Evolutionary conservation across 2,113 vertebrate species (phyloP).

Genomic region (Upupa epops): DNA sequence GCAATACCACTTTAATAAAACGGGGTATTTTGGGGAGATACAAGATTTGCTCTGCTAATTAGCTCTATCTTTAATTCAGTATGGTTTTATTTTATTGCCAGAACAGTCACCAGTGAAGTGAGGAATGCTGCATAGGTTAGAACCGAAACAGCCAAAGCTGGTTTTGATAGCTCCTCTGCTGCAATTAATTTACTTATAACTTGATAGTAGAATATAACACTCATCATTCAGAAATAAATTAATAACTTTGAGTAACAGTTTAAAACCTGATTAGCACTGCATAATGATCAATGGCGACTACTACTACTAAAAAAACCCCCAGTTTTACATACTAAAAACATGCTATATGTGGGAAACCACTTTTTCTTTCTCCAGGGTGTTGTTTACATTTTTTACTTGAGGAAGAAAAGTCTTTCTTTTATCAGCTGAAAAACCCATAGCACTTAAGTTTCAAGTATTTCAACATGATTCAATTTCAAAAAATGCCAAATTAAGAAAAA

Average conservation of each 20-base stretch:
- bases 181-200: too few relatives aligned
- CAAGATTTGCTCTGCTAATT: too few relatives aligned
- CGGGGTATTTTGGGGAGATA: too few relatives aligned
- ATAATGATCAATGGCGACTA: constrained; percentile 68
- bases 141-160: constrained; percentile 1
- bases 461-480: constrained; percentile 46
- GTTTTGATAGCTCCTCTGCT: constrained; percentile 16
- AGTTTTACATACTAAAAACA: constrained; percentile 68
- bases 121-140: constrained; percentile 11
- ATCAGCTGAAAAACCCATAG: constrained; percentile 52
- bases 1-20: too few relatives aligned
- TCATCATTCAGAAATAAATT: constrained; percentile 23
- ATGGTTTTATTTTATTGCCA: too few relatives aligned
- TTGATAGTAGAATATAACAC: constrained; percentile 2
- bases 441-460: constrained; percentile 53
- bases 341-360: constrained; percentile 68
- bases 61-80: constrained; percentile 17
- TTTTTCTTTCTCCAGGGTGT: constrained; percentile 72
- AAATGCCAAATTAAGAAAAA: constrained; percentile 57
- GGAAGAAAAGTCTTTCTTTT: constrained; percentile 20
- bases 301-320: constrained; percentile 62
- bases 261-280: constrained; percentile 49
- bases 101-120: not conserved
- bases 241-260: constrained; percentile 26
- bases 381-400: constrained; percentile 43